Evolutionary conservation across 2,113 vertebrate genomes (phyloP).

Genomic region (Atlantisia rogersi): DNA sequence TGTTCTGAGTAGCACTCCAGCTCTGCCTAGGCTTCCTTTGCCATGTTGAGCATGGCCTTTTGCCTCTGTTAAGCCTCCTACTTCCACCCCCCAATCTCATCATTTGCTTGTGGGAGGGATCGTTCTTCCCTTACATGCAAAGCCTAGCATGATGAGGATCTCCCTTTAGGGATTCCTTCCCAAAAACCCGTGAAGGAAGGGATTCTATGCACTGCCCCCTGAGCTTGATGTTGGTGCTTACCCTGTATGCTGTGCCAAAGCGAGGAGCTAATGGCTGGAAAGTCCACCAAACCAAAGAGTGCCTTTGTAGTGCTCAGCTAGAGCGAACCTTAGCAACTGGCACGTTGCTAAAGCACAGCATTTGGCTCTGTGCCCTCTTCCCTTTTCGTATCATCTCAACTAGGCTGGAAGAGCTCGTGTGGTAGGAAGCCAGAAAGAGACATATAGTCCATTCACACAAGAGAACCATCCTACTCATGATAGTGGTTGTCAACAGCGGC

Average conservation of each 20-base stretch:
- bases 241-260: background rate
- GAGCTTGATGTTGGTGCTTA: background rate
- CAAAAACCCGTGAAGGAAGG: background rate
- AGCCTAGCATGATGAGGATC: background rate
- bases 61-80: background rate
- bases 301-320: background rate
- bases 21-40: background rate
- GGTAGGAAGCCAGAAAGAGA: conserved; percentile 2
- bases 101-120: background rate
- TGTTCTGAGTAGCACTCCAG: background rate
- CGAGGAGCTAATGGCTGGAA: background rate
- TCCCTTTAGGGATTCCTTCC: background rate
- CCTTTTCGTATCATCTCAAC: background rate
- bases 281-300: background rate
- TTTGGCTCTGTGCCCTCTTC: conserved; percentile 10
- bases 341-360: conserved; percentile 8
- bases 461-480: background rate
- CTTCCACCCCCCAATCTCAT: background rate
- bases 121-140: background rate
- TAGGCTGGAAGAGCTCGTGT: background rate
- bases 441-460: background rate
- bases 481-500: background rate
- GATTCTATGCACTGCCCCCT: background rate
- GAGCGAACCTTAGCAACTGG: background rate
- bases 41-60: background rate